These are phyloP conservation scores for Oplegnathus fasciatus DNA, from an alignment of 2,113 vertebrate genomes.

Conservation along the genomic window DNA sequence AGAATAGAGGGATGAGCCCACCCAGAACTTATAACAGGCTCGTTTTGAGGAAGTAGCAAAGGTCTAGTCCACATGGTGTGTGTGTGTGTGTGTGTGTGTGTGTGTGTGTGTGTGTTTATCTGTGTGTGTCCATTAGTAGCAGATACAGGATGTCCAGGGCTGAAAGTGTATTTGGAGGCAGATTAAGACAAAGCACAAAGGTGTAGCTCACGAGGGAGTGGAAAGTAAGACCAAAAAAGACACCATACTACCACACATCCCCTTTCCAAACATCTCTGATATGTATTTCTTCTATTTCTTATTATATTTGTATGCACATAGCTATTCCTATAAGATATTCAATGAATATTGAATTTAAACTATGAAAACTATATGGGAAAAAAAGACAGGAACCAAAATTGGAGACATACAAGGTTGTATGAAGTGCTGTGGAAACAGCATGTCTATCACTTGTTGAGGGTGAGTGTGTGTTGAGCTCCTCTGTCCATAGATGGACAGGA, in stretches of 20 bases:
- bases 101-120: neutral
- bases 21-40: slow-evolving; percentile 49
- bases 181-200: neutral
- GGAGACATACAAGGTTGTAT: neutral
- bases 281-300: neutral
- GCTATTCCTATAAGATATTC: too few species aligned
- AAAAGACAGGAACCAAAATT: neutral
- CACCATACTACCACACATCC: neutral
- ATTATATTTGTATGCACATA: neutral
- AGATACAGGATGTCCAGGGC: slow-evolving; percentile 17
- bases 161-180: slow-evolving; percentile 7
- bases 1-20: slow-evolving; percentile 68
- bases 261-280: neutral
- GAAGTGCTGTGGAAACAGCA: slow-evolving; percentile 50
- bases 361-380: neutral
- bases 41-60: slow-evolving; percentile 34
- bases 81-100: slow-evolving; percentile 38
- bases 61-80: slow-evolving; percentile 1
- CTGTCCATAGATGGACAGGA: slow-evolving; percentile 82
- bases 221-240: neutral
- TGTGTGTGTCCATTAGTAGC: slow-evolving; percentile 17
- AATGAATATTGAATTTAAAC: neutral
- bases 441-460: slow-evolving; percentile 32
- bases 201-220: neutral
- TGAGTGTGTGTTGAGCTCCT: slow-evolving; percentile 60